Evolutionary conservation across 2,797 vertebrate species (phyloP).

Genomic region (Champsocephalus esox): DNA sequence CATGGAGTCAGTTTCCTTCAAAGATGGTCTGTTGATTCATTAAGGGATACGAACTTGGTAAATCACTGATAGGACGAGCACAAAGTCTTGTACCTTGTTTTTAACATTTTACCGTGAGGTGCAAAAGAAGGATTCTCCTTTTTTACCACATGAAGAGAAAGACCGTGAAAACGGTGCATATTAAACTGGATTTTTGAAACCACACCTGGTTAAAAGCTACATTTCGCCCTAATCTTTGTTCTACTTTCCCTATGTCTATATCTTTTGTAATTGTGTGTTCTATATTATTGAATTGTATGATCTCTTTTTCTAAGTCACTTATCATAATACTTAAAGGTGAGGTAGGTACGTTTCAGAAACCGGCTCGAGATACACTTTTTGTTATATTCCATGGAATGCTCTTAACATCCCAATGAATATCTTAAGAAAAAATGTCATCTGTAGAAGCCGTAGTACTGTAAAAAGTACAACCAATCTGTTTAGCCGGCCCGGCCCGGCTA

Average conservation of each 20-base stretch:
- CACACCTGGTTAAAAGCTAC: background rate
- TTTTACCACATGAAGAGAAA: background rate
- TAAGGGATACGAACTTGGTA: background rate
- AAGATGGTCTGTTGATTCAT: slow-evolving; percentile 4
- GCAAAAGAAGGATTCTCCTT: slow-evolving; percentile 16
- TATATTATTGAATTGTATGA: background rate
- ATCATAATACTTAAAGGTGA: too few relatives aligned
- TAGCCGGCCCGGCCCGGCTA: too few relatives aligned
- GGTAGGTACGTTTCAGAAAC: too few relatives aligned
- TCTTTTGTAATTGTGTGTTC: background rate
- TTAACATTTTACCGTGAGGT: slow-evolving; percentile 17
- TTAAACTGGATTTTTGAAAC: background rate
- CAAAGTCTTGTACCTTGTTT: background rate
- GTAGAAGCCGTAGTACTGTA: too few relatives aligned
- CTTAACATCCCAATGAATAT: too few relatives aligned
- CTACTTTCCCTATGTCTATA: too few relatives aligned
- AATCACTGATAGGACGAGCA: background rate
- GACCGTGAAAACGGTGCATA: background rate
- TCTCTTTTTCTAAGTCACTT: background rate
- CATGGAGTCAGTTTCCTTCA: slow-evolving; percentile 17
- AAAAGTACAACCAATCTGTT: too few relatives aligned
- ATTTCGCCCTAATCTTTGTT: background rate
- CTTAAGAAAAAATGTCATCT: too few relatives aligned
- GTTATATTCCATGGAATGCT: too few relatives aligned
- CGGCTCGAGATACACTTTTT: too few relatives aligned